Conservation (phyloP, 2,888 invertebrate species). For the Drosophila quasianomalipes region DNA sequence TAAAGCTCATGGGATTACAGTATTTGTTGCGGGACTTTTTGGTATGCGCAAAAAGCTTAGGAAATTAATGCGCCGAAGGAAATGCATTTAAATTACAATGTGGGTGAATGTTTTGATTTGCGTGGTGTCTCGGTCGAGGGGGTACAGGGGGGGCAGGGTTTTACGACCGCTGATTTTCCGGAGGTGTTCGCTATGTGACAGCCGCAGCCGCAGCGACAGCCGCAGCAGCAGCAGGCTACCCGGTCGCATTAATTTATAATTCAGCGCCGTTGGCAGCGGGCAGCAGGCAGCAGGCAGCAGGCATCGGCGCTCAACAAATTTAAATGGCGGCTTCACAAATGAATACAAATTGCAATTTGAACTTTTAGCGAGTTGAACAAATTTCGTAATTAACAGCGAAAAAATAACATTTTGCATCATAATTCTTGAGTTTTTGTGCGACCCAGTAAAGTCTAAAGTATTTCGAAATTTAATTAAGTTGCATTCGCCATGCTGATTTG, state of each 20-base stretch:
- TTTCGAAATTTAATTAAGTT: slow-evolving; percentile 82
- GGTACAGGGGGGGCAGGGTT: slow-evolving; percentile 1
- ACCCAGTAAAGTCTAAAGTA: slow-evolving; percentile 53
- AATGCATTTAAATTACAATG: slow-evolving; percentile 78
- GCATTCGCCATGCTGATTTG: slow-evolving; percentile 80
- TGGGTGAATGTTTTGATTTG: slow-evolving; percentile 55
- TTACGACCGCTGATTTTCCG: slow-evolving; percentile 22
- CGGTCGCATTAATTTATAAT: slow-evolving; percentile 78
- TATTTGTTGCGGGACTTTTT: slow-evolving; percentile 69
- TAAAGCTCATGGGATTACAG: slow-evolving; percentile 81
- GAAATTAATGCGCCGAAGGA: slow-evolving; percentile 84
- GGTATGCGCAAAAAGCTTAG: slow-evolving; percentile 83
- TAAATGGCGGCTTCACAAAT: slow-evolving; percentile 72
- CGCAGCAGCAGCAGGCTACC: slow-evolving; percentile 18
- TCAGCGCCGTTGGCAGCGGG: slow-evolving; percentile 37
- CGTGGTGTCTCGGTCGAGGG: neutral
- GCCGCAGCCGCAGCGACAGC: slow-evolving; percentile 26
- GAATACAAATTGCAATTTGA: slow-evolving; percentile 81
- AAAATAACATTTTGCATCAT: slow-evolving; percentile 70
- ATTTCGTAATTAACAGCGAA: slow-evolving; percentile 76
- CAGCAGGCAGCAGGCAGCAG: slow-evolving; percentile 17
- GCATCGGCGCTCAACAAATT: slow-evolving; percentile 58
- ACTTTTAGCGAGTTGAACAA: slow-evolving; percentile 69
- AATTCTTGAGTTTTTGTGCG: slow-evolving; percentile 56
- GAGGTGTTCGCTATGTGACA: slow-evolving; percentile 72